phyloP scores from a whole-genome alignment of 2,113 vertebrate species.

The Gopherus flavomarginatus region DNA sequence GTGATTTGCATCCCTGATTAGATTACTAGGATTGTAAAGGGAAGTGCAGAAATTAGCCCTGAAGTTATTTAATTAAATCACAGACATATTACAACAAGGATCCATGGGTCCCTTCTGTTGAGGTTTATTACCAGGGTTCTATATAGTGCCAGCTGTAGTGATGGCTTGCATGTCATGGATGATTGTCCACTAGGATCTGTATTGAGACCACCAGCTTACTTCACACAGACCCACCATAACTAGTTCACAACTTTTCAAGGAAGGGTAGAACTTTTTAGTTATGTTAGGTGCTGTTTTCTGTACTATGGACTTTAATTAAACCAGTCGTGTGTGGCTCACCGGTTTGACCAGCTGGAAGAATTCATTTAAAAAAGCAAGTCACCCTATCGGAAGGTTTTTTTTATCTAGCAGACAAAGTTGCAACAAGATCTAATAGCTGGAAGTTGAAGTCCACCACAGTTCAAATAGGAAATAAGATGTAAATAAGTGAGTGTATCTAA shows the following conservation, averaged over 20 bases:
- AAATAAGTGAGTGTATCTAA: background rate
- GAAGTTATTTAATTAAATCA: conserved; percentile 1
- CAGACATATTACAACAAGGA: background rate
- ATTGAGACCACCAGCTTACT: background rate
- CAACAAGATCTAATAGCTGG: conserved; percentile 8
- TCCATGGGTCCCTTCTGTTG: background rate
- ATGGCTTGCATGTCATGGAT: background rate
- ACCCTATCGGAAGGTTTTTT: conserved; percentile 20
- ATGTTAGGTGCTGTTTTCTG: background rate
- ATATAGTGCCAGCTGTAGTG: background rate
- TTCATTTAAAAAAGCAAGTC: background rate
- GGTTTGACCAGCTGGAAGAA: conserved; percentile 34
- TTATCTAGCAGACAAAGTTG: background rate
- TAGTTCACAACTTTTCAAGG: background rate
- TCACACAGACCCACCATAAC: background rate
- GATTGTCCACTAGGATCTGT: background rate
- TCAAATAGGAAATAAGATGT: background rate
- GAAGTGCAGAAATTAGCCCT: background rate
- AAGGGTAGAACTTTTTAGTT: background rate
- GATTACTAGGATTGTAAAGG: background rate
- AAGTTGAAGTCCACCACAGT: background rate
- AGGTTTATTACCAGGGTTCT: background rate
- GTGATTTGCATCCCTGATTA: background rate
- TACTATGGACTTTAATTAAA: background rate
- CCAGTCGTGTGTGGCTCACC: background rate